Percentiles rank a stretch among this genome's conserved stretches.
phyloP scores from a whole-genome alignment of 2,888 invertebrate species.

The Polymixis flavicincta region DNA sequence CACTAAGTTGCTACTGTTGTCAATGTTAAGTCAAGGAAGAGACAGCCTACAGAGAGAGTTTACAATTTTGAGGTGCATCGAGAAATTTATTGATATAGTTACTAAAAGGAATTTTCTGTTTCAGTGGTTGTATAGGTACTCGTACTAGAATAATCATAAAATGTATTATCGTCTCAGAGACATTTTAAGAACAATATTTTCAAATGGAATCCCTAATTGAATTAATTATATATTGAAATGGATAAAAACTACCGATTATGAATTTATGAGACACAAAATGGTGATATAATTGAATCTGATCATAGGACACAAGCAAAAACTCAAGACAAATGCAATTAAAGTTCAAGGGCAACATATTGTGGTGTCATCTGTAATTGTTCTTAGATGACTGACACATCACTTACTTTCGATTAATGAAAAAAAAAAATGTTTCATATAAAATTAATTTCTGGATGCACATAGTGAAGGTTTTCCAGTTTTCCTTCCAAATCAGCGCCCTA shows the following conservation, averaged over 20 bases:
- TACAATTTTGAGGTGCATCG: slow-evolving; percentile 59
- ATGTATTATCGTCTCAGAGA: not conserved
- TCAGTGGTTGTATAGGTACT: not conserved
- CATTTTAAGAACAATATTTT: not conserved
- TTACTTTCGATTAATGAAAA: not conserved
- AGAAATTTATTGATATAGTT: slow-evolving; percentile 53
- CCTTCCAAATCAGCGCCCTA: slow-evolving; percentile 66
- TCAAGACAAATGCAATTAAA: not conserved
- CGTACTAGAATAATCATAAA: not conserved
- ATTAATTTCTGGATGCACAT: slow-evolving; percentile 76
- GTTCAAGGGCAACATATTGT: not conserved
- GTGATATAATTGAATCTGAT: not conserved
- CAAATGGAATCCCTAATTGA: not conserved
- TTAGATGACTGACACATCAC: slow-evolving; percentile 2
- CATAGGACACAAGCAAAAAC: not conserved
- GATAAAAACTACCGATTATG: not conserved
- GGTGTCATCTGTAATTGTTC: not conserved
- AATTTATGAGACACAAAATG: slow-evolving; percentile 15
- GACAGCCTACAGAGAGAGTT: slow-evolving; percentile 72
- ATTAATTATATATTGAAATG: not conserved
- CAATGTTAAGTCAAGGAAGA: slow-evolving; percentile 80
- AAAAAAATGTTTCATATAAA: not conserved
- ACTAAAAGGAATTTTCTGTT: not conserved
- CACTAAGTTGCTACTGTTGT: slow-evolving; percentile 85
- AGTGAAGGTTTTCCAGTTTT: slow-evolving; percentile 56